Percentiles rank a stretch among this genome's conserved stretches.
Evolutionary conservation across 2,113 vertebrate genomes (phyloP).

Genomic region (Apaloderma vittatum): DNA sequence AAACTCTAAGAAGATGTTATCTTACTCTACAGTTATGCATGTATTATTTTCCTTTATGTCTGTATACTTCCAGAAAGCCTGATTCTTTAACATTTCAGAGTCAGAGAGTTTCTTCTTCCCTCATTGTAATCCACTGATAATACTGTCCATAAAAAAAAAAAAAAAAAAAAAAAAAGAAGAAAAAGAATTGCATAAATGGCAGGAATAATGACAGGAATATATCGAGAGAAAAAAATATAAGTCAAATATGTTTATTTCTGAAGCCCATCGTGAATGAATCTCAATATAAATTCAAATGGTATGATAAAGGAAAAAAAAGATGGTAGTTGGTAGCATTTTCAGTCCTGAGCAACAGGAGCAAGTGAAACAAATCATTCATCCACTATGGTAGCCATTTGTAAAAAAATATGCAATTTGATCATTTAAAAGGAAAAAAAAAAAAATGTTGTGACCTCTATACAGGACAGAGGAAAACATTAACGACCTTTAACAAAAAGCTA

Average conservation of each 20-base stretch:
- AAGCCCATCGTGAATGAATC: not conserved
- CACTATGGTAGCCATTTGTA: not conserved
- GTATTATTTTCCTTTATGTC: not conserved
- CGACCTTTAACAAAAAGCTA: not conserved
- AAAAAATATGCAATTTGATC: not conserved
- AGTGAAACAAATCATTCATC: not conserved
- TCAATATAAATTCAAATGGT: not conserved
- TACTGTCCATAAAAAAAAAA: not conserved
- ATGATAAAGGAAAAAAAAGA: not conserved
- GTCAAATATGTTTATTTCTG: not conserved
- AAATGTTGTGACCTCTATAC: not conserved
- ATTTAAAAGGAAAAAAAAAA: not conserved
- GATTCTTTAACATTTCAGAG: not conserved
- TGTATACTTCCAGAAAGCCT: not conserved
- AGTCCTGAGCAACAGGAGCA: not conserved
- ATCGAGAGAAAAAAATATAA: not conserved
- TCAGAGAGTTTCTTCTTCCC: not conserved
- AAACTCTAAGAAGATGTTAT: not conserved
- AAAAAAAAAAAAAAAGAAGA: accelerated
- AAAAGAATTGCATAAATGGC: not conserved
- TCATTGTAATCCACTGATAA: not conserved
- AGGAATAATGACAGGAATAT: not conserved
- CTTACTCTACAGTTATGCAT: not conserved
- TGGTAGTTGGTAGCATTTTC: not conserved
- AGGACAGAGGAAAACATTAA: not conserved